Conservation (phyloP, 2,797 vertebrate species). For the Stomatorhinus walkeri region DNA sequence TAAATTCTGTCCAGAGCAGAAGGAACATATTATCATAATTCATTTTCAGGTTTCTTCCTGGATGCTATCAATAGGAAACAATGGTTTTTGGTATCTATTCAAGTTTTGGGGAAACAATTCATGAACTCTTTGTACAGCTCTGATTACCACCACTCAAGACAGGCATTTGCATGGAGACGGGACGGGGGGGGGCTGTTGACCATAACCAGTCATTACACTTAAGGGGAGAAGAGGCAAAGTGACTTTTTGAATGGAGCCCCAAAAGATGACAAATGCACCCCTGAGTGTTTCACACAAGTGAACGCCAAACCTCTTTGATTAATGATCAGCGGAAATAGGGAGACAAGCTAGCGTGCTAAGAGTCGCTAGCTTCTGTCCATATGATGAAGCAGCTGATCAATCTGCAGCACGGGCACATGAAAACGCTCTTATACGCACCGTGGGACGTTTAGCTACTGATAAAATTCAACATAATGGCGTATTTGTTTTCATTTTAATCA, state of each 20-base stretch:
- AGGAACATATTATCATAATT: not conserved
- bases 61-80: not conserved
- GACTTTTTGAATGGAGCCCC: not conserved
- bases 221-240: not conserved
- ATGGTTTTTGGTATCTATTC: not conserved
- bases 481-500: conserved; percentile 18
- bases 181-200: not conserved
- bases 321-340: conserved; percentile 4
- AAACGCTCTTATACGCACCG: not conserved
- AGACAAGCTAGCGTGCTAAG: not conserved
- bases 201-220: not conserved
- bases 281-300: not conserved
- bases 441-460: not conserved
- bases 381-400: not conserved
- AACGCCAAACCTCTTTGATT: not conserved
- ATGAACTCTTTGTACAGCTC: not conserved
- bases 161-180: not conserved
- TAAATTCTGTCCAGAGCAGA: not conserved
- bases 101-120: not conserved
- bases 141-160: not conserved
- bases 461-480: not conserved
- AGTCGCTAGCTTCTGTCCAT: not conserved
- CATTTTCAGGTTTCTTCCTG: not conserved
- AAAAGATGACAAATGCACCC: not conserved
- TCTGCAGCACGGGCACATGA: not conserved